Conservation (phyloP, 2,113 vertebrate genomes). For the Pteropus alecto region DNA sequence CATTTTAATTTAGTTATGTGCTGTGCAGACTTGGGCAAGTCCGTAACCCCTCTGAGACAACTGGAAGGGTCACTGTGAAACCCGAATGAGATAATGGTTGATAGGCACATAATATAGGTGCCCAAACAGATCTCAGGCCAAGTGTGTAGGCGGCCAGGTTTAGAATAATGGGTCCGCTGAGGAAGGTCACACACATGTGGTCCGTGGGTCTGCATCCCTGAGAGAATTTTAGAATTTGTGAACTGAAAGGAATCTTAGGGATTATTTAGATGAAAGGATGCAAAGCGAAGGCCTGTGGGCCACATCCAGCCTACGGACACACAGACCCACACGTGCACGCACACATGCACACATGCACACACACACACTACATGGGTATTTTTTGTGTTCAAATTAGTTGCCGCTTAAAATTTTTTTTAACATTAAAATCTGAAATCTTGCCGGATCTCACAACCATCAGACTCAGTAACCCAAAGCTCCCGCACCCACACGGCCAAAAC, state of each 20-base stretch:
- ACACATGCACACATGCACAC: background rate
- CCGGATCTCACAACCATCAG: background rate
- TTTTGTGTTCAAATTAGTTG: background rate
- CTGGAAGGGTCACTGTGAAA: background rate
- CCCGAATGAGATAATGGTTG: background rate
- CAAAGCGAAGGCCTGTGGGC: background rate
- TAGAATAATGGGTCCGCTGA: accelerated
- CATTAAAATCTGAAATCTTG: background rate
- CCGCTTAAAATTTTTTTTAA: background rate
- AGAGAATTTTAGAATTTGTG: background rate
- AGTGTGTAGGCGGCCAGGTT: accelerated
- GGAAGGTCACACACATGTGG: accelerated
- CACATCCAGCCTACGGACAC: background rate
- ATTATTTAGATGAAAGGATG: background rate
- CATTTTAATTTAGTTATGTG: conserved; percentile 51
- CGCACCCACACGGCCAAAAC: no score
- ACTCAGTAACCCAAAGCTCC: background rate
- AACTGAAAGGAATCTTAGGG: background rate
- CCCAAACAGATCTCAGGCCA: background rate
- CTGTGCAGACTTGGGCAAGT: background rate
- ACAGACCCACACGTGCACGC: background rate
- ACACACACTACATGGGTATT: background rate
- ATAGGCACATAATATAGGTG: background rate
- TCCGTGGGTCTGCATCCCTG: background rate
- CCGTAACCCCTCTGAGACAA: background rate